Evolutionary conservation across 2,113 vertebrate genomes (phyloP).

Genomic region (Periophthalmus modestus): DNA sequence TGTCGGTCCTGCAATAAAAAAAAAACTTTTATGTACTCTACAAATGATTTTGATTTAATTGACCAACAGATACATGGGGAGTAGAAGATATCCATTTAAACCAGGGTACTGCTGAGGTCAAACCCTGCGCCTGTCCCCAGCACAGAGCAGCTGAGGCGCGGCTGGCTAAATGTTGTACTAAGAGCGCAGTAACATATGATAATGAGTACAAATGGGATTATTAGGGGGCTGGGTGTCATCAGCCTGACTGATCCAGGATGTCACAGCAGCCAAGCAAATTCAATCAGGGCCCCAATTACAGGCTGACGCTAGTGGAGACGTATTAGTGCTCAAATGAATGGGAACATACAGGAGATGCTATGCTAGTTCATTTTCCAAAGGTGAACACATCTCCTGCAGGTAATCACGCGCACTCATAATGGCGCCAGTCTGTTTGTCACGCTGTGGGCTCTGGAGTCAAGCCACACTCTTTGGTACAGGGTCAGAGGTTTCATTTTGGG

Average conservation of each 20-base stretch:
- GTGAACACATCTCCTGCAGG: constrained; percentile 72
- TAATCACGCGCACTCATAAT: constrained; percentile 68
- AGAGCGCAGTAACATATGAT: constrained; percentile 75
- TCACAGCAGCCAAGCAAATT: constrained; percentile 82
- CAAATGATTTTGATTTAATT: too few species aligned
- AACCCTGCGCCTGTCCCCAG: background rate
- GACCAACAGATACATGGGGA: too few species aligned
- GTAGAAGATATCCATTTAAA: background rate
- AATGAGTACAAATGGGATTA: constrained; percentile 80
- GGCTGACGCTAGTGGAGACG: constrained; percentile 73
- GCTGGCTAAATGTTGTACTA: constrained; percentile 64
- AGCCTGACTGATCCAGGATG: constrained; percentile 76
- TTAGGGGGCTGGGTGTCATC: constrained; percentile 79
- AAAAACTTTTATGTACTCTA: too few species aligned
- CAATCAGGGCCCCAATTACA: constrained; percentile 81
- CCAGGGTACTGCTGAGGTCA: background rate
- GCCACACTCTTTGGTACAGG: background rate
- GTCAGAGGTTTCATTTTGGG: background rate
- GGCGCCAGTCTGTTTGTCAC: constrained; percentile 46
- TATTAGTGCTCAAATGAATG: constrained; percentile 80
- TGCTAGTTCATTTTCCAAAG: constrained; percentile 76
- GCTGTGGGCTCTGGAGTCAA: background rate
- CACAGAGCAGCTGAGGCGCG: constrained; percentile 26
- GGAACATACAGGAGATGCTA: constrained; percentile 71
- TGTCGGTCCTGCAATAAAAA: too few species aligned